Base-by-base conservation (phyloP, 92 coral and sea anemone species). In the Heliopora coerulea region DNA sequence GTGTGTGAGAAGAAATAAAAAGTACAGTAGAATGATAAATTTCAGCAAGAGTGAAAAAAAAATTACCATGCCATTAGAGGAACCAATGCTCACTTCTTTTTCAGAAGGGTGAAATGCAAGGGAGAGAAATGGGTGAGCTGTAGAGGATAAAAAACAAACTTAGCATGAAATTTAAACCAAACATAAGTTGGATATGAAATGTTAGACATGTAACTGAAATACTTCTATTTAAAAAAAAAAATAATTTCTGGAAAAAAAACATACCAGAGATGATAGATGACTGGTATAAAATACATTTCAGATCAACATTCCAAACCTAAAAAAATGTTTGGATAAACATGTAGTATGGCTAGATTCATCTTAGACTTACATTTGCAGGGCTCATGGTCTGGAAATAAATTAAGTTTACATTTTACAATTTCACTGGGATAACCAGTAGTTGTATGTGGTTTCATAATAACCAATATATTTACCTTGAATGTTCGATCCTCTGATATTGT, bases 221-320 rank as follows among this genome's bases (percentile, higher is more conserved):
- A n/a, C n/a, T n/a, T n/a, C n/a, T n/a, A n/a, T n/a, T n/a, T n/a
- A n/a, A n/a, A n/a, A n/a, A n/a, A n/a, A n/a, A n/a, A 11, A 31
- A 10, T 6, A 26, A 33, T 9, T 35, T 18, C 21, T 27, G 35
- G 29, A 13, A 44, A 31, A 32, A 31, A 10, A 2, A 57, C 77
- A 49, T 79, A 91, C 97, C 96, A 81, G 97, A 91, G 74, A 91
- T 58, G 65, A 91, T 85, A 17, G 97, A 70, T 63, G 97, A 91
- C 73, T 91, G 91, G 72, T 87, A 89, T 31, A 91, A 49, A 42
- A 87, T 65, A 37, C 87, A 84, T 3, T 95, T 75, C 31, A 83
- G 75, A 19, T 91, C 66, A 59, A 91, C 88, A 68, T 91, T 87
- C 91, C 97, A 91, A 13, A 91, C 91, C 97, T 91, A n/a, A n/a